These are phyloP conservation scores for Prorops nasuta DNA, from an alignment of 1,140 invertebrate species.

Conservation along the genomic window DNA sequence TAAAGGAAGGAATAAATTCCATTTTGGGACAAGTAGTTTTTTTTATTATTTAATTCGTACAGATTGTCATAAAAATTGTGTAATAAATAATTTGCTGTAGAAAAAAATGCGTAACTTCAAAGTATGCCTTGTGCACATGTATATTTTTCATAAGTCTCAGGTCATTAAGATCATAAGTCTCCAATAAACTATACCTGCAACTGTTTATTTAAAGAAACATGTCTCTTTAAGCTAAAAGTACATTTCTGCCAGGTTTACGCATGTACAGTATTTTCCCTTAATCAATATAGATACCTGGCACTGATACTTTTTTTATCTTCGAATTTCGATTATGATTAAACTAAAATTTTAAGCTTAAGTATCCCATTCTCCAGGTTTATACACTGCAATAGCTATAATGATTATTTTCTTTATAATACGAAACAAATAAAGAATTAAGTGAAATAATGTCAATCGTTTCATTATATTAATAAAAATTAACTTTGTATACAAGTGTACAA, in stretches of 20 bases:
- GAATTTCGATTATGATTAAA: constrained; percentile 22
- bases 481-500: too few species aligned
- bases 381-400: constrained; percentile 17
- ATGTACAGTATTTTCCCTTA: constrained; percentile 52
- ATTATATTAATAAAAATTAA: too few species aligned
- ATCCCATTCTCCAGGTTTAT: constrained; percentile 19
- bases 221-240: constrained; percentile 36
- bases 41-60: too few species aligned
- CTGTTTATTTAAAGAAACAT: constrained; percentile 18
- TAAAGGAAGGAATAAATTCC: too few species aligned
- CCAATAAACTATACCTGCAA: constrained; percentile 1
- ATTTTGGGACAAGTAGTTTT: too few species aligned
- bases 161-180: constrained; percentile 2
- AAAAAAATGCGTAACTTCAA: too few species aligned
- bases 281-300: constrained; percentile 31
- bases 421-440: too few species aligned
- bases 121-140: constrained; percentile 8
- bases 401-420: too few species aligned
- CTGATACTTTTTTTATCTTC: constrained; percentile 22
- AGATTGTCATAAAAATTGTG: too few species aligned
- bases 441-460: too few species aligned
- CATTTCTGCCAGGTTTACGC: constrained; percentile 40
- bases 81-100: too few species aligned
- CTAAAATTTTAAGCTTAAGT: constrained; percentile 13
- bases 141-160: constrained; percentile 12